Base-by-base conservation (phyloP, 1,140 invertebrate species). In the Brachionus rotundiformis region DNA sequence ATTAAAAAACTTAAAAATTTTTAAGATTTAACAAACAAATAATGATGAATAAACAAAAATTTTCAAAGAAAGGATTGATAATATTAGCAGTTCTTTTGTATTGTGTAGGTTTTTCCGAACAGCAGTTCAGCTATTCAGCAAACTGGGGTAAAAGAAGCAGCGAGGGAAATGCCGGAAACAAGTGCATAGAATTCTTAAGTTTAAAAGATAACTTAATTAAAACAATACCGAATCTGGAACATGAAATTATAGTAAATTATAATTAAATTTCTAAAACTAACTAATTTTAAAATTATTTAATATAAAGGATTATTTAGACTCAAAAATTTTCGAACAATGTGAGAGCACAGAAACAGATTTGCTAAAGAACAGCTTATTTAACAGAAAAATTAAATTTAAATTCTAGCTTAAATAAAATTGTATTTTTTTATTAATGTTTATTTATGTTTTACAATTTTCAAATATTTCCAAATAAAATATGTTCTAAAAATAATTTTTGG, bases 101-200 rank as follows among this genome's bases (percentile, higher is more conserved):
- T 36, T 16, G 36, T 16, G 31, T 68, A n/a, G 4, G 33, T 16
- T 33, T 19, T n/a, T 33, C 63, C 6, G 16, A 68, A 47, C 73
- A 77, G 23, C 73, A 77, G 33, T 77, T 77, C 33, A 77, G 73
- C 19, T 77, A 77, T 23, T 49, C 73, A 19, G 73, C 73, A 7
- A 77, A 77, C 27, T 77, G 73, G 73, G 73, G 73, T 1, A 77
- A 77, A 11, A 11, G 73, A 47, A 59, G 25, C n/a, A 19, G n/a
- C 36, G 63, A 68, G 0, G 23, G 33, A 36, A 36, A 63, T 23
- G 25, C 6, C 4, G 61, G 29, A 19, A 33, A 29, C 27, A 63
- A 68, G n/a, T 68, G 63, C 5, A 36, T 36, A 19, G 19, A 61
- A 10, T 1, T 27, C 16, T 27, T 68, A 0, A 68, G n/a, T 0